Evolutionary conservation across 2,113 vertebrate species (phyloP).

Genomic region (Thamnaconus septentrionalis): DNA sequence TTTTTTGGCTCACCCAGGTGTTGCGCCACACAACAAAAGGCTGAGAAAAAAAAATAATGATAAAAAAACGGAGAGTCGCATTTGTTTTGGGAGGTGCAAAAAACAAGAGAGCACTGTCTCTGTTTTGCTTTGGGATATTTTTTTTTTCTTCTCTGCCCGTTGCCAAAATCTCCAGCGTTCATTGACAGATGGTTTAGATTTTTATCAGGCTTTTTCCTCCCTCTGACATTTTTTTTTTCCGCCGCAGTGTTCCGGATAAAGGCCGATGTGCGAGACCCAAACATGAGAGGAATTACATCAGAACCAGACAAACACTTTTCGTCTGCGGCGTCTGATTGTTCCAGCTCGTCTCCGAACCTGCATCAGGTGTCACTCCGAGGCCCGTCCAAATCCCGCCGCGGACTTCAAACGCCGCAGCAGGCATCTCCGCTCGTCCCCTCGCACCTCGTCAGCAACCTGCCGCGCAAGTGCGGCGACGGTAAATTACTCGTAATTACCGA

Average conservation of each 20-base stretch:
- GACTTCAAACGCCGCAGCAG: constrained; percentile 58
- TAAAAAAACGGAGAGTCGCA: constrained; percentile 31
- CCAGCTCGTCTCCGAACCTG: constrained; percentile 51
- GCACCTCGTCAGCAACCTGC: constrained; percentile 53
- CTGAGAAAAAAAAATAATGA: constrained; percentile 27
- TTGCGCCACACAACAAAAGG: constrained; percentile 55
- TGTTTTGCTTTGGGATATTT: too few relatives aligned
- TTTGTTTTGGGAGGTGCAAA: constrained; percentile 27
- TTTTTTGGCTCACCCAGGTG: constrained; percentile 70
- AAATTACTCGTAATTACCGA: constrained; percentile 67
- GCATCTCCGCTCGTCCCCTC: constrained; percentile 43
- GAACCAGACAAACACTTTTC: constrained; percentile 13
- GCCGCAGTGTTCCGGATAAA: constrained; percentile 18
- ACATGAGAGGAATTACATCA: constrained; percentile 31
- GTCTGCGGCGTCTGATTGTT: constrained; percentile 21
- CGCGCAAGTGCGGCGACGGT: constrained; percentile 19
- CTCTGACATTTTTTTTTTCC: neutral
- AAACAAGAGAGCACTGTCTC: neutral
- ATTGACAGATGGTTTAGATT: constrained; percentile 28
- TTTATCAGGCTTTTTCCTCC: constrained; percentile 18
- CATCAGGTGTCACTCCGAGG: constrained; percentile 58
- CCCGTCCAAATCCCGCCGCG: constrained; percentile 48
- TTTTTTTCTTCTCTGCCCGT: constrained; percentile 15
- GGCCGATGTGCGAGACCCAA: constrained; percentile 22
- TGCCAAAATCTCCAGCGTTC: constrained; percentile 13